Conservation (phyloP, 2,888 invertebrate genomes). For the Volucella inflata region DNA sequence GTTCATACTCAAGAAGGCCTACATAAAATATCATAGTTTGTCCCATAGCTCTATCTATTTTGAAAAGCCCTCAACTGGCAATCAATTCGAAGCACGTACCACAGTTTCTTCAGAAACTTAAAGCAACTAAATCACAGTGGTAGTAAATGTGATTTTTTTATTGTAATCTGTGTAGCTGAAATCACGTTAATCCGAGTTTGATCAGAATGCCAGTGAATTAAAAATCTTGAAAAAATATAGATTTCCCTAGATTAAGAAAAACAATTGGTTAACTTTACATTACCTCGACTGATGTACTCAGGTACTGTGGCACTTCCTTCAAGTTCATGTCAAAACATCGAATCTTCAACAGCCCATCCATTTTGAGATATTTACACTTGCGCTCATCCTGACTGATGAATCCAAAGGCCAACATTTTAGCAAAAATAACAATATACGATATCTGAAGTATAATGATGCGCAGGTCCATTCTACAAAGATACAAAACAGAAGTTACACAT, state of each 20-base stretch:
- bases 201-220: no score
- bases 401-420: conserved; percentile 80
- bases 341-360: conserved; percentile 81
- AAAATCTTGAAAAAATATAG: not conserved
- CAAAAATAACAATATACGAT: conserved; percentile 77
- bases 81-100: no score
- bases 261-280: conserved; percentile 61
- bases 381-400: conserved; percentile 79
- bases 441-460: conserved; percentile 77
- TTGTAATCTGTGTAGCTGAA: no score
- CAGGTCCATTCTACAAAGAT: conserved; percentile 77
- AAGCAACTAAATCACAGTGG: no score
- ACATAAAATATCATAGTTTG: no score
- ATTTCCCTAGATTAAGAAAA: not conserved
- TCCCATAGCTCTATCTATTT: no score
- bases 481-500: not conserved
- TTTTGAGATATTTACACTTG: conserved; percentile 80
- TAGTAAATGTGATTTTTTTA: no score
- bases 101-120: no score
- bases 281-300: conserved; percentile 83
- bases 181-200: no score
- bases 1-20: no score
- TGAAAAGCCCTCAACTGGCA: no score
- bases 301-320: conserved; percentile 82
- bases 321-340: conserved; percentile 82